These are phyloP conservation scores for Sarcophaga bullata DNA, from an alignment of 1,140 invertebrate genomes.

Conservation along the genomic window DNA sequence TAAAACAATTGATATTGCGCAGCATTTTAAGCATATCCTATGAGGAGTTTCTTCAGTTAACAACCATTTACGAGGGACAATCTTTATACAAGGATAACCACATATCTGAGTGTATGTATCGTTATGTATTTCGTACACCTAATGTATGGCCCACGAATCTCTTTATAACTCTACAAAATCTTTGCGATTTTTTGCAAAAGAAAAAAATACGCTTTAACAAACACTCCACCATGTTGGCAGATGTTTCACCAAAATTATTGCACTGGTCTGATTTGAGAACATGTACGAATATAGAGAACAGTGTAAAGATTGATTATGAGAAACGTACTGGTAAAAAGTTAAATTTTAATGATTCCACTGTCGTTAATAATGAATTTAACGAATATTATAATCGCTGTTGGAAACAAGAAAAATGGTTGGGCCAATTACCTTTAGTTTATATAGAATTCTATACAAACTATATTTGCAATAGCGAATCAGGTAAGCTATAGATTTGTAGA, in stretches of 20 bases:
- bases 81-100: not conserved
- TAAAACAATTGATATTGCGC: constrained; percentile 4
- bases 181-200: not conserved
- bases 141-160: not conserved
- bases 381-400: constrained; percentile 38
- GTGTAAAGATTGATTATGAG: not conserved
- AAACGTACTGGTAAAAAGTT: not conserved
- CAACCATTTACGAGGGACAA: not conserved
- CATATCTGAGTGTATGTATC: not conserved
- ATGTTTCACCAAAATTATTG: constrained; percentile 30
- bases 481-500: not conserved
- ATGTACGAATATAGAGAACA: constrained; percentile 3
- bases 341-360: not conserved
- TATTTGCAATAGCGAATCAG: not conserved
- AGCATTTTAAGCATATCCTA: not conserved
- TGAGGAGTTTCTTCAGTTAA: not conserved
- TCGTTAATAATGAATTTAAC: not conserved
- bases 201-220: not conserved
- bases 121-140: not conserved
- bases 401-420: constrained; percentile 25
- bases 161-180: not conserved
- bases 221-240: not conserved
- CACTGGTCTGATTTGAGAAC: constrained; percentile 9
- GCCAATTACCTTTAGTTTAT: not conserved
- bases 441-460: not conserved